Base-by-base conservation (phyloP, 2,113 vertebrate species). In the Neolamprologus longior region DNA sequence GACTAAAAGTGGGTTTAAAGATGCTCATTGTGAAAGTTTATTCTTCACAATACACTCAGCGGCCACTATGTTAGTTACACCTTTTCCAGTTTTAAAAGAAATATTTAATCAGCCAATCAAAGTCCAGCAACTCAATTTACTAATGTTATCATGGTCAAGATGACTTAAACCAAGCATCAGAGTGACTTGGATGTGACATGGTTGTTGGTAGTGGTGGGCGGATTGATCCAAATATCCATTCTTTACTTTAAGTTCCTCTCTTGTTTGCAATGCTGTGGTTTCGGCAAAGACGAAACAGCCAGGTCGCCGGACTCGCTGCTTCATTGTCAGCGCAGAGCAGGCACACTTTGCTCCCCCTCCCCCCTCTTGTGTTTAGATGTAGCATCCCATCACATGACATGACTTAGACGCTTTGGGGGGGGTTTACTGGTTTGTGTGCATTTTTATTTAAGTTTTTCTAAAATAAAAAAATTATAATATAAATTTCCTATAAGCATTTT, bases 231-330 rank as follows among this genome's bases (percentile, higher is more conserved):
- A 61, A 33, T 61, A 61, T 61, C 3, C 2, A 61, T 61, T 61
- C 9, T 33, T 61, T 61, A 61, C 57, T 61, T 19, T 33, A 61
- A 61, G 9, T 61, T 61, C 15, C 0, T 31, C 15, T 61, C 28
- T 33, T 61, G 28, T 7, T 61, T 61, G 57, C 15, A 61, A 10
- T 61, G 15, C 15, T 61, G 57, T 61, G 57, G 9, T 61, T 33
- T 61, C 9, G 3, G 57, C 28, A 61, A 61, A 61, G 57, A 61
- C 2, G 0, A 33, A 33, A 33, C 9, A 61, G 5, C 28, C 28
- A 61, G 57, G 15, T 19, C 2, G 0, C 57, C 1, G 0, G 15
- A 1, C 15, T 33, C 9, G 5, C 15, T 17, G 2, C 57, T 33
- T 2, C 28, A 3, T 9, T 61, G 28, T 33, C 28, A 61, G 57